Evolutionary conservation across 2,888 invertebrate species (phyloP), one percentile per base, ranked within the genome.

Genomic region (Drosophila quasianomalipes): DNA sequence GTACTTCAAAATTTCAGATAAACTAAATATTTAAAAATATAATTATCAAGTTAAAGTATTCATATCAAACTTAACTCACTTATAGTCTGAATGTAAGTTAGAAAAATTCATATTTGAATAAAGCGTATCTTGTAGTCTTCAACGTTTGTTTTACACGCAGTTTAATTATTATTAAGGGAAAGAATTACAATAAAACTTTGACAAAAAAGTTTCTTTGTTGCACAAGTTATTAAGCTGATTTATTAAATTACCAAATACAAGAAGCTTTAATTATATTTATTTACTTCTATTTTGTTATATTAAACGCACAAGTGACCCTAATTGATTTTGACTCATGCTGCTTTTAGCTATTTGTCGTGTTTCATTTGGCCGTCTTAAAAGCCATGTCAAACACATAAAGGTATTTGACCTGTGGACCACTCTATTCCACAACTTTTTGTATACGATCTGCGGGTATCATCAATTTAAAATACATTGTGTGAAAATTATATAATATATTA

Each of bases 371-470:
- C n/a, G 22, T 70, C 61, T 79, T 76, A 76, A 76, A 35, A 61
- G 41, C 44, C 55, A 52, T 35, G 49, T 53, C 30, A 54, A 74
- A 65, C 39, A 28, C 67, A 64, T 53, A 63, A 68, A 73, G 58
- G 68, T 55, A 76, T 71, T 70, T 79, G 68, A 74, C 76, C 85
- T 47, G 57, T 63, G 70, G 65, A 60, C 71, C 63, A 35, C 52
- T 57, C 37, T 30, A 39, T 58, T 31, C 51, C 52, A 41, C 16
- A 41, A 33, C 26, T n/a, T 49, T 33, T 10, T 4, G 10, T n/a
- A 33, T 30, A 3, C n/a, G n/a, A 3, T n/a, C 52, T 35, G 22
- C 6, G 37, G 37, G 37, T 61, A 39, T 31, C 16, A 1, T 37
- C 9, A 39, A n/a, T 7, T 19, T 22, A 16, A 12, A 30, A 12